Evolutionary conservation across 1,140 invertebrate genomes (phyloP).

Genomic region (Hyles euphorbiae): DNA sequence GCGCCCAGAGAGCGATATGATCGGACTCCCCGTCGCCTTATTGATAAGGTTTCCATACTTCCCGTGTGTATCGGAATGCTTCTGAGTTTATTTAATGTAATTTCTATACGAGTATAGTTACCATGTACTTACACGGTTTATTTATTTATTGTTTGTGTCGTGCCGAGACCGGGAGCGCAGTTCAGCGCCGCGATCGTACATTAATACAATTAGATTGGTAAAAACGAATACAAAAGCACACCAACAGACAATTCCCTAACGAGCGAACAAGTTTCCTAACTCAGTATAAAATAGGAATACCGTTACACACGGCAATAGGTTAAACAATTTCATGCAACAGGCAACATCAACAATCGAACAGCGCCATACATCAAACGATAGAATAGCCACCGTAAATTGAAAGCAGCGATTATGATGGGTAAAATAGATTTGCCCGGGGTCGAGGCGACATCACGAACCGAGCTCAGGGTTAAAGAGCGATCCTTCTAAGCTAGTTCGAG

Average conservation of each 20-base stretch:
- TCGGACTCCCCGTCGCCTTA: constrained; percentile 69
- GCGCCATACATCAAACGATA: constrained; percentile 36
- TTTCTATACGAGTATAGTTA: constrained; percentile 16
- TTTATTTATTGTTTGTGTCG: constrained; percentile 30
- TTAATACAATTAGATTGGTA: too few relatives aligned
- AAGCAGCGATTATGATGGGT: constrained; percentile 67
- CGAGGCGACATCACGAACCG: constrained; percentile 65
- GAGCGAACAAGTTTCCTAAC: neutral
- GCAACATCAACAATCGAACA: constrained; percentile 1
- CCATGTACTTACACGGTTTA: constrained; percentile 13
- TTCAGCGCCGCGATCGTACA: too few relatives aligned
- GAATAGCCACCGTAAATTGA: constrained; percentile 64
- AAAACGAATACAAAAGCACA: too few relatives aligned
- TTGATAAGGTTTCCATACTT: constrained; percentile 73
- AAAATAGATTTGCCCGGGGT: constrained; percentile 61
- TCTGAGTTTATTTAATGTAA: constrained; percentile 69
- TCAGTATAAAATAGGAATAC: neutral
- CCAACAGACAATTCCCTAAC: too few relatives aligned
- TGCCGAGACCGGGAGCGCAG: neutral
- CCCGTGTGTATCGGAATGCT: constrained; percentile 65
- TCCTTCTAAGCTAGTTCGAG: constrained; percentile 45
- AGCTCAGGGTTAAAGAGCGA: constrained; percentile 60
- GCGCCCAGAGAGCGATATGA: constrained; percentile 51
- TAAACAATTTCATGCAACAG: neutral
- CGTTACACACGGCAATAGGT: too few relatives aligned